Conservation (phyloP, 2,888 invertebrate species). For the Nomada ruficornis region DNA sequence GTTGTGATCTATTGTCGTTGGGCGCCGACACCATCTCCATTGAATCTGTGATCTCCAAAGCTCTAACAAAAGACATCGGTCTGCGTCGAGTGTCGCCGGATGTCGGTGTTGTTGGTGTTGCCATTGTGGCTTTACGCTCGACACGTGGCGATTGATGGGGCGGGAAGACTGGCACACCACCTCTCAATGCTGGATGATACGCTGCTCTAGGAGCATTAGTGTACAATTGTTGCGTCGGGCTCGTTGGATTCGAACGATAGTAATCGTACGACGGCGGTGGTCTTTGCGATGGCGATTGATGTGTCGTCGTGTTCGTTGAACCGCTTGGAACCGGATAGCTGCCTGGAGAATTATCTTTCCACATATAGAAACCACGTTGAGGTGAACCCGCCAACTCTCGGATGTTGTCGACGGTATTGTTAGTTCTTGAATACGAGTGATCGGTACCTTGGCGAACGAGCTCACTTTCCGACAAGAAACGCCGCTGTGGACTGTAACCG, state of each 20-base stretch:
- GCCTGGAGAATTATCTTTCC: constrained; percentile 91
- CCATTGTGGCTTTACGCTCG: constrained; percentile 73
- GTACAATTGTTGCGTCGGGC: constrained; percentile 87
- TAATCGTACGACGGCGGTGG: constrained; percentile 84
- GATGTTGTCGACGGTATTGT: constrained; percentile 93
- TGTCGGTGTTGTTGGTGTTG: constrained; percentile 82
- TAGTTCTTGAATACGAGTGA: constrained; percentile 88
- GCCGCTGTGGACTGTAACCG: constrained; percentile 83
- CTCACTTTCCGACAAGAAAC: constrained; percentile 92
- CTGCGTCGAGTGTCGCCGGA: constrained; percentile 86
- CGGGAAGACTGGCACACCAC: constrained; percentile 90
- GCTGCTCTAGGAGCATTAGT: constrained; percentile 84
- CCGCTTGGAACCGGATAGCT: constrained; percentile 83
- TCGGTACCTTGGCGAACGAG: constrained; percentile 84
- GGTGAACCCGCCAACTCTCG: constrained; percentile 95
- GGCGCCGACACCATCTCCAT: constrained; percentile 90
- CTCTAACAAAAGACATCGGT: constrained; percentile 95
- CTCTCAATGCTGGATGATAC: constrained; percentile 88
- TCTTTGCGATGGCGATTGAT: constrained; percentile 81
- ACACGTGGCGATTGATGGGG: constrained; percentile 82
- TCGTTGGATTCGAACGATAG: constrained; percentile 90
- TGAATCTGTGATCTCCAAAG: constrained; percentile 95
- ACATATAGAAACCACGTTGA: constrained; percentile 92
- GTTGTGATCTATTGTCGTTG: constrained; percentile 75
- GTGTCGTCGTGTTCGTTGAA: constrained; percentile 75